phyloP scores from a whole-genome alignment of 2,888 invertebrate genomes.

The Philereme transversata region DNA sequence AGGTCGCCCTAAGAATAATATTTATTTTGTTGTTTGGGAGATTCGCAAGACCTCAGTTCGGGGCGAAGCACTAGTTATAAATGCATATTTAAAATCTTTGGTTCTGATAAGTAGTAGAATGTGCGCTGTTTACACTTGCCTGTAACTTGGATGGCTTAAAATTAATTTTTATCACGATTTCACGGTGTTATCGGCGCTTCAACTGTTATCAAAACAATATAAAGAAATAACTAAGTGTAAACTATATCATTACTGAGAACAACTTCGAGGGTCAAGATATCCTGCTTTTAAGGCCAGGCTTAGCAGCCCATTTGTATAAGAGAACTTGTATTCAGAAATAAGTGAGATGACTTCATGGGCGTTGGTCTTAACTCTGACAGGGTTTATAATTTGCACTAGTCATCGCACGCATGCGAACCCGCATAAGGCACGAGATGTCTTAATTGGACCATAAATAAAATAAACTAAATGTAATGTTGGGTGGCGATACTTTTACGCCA shows the following conservation, averaged over 20 bases:
- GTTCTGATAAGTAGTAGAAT: not conserved
- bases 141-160: slow-evolving; percentile 5
- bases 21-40: no score
- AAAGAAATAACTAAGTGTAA: slow-evolving; percentile 46
- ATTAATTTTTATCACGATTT: slow-evolving; percentile 60
- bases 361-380: slow-evolving; percentile 31
- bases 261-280: slow-evolving; percentile 32
- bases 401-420: slow-evolving; percentile 50
- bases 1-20: no score
- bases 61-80: no score
- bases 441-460: slow-evolving; percentile 77
- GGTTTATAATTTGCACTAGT: slow-evolving; percentile 38
- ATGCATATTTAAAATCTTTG: no score
- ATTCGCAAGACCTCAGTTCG: no score
- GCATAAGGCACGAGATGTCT: slow-evolving; percentile 72
- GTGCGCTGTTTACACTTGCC: not conserved
- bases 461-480: slow-evolving; percentile 63
- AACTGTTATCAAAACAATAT: slow-evolving; percentile 59
- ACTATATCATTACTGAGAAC: slow-evolving; percentile 38
- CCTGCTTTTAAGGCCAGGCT: slow-evolving; percentile 28
- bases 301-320: slow-evolving; percentile 3
- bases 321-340: slow-evolving; percentile 3
- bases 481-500: slow-evolving; percentile 68
- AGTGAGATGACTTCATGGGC: slow-evolving; percentile 16
- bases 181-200: slow-evolving; percentile 63